phyloP scores from a whole-genome alignment of 2,113 vertebrate species.

The Rhineura floridana region DNA sequence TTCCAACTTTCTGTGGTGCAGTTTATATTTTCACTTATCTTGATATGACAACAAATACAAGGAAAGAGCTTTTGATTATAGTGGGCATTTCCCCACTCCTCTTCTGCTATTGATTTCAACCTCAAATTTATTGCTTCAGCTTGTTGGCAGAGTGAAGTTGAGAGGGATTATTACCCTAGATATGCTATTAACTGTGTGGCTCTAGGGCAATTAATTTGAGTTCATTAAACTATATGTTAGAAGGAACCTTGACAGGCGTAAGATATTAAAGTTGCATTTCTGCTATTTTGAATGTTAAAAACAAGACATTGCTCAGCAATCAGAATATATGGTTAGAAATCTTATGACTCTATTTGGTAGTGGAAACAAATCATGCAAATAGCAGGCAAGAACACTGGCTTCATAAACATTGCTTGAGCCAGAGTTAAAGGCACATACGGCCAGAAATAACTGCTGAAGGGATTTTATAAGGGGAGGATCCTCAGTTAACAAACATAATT shows the following conservation, averaged over 20 bases:
- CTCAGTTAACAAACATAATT: not conserved
- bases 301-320: not conserved
- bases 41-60: not conserved
- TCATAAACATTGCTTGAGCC: not conserved
- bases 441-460: not conserved
- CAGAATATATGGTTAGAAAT: not conserved
- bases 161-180: not conserved
- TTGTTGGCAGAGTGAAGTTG: not conserved
- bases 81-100: not conserved
- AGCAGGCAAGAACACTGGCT: not conserved
- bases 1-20: not conserved
- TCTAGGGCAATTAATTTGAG: not conserved
- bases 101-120: not conserved
- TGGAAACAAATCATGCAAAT: not conserved
- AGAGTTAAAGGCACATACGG: not conserved
- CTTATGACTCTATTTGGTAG: not conserved
- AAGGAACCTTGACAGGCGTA: not conserved
- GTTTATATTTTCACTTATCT: not conserved
- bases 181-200: not conserved
- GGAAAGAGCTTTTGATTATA: not conserved
- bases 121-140: not conserved
- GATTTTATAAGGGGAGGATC: not conserved
- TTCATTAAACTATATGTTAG: not conserved
- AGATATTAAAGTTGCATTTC: not conserved
- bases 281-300: not conserved